Evolutionary conservation across 92 coral and sea anemone species (phyloP).

Genomic region (Porites cylindrica): DNA sequence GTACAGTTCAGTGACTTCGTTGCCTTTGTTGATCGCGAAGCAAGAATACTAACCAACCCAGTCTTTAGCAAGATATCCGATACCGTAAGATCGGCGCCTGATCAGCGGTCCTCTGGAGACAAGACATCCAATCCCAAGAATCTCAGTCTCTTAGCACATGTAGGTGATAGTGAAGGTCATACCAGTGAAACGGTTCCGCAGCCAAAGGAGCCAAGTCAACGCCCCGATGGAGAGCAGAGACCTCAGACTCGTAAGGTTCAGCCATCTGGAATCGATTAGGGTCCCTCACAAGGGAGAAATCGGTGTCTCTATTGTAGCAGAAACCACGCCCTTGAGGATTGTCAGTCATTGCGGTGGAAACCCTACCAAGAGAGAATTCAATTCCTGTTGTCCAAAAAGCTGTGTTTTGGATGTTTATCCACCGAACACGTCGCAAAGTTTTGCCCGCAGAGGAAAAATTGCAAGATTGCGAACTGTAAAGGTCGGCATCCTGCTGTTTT

Average conservation of each 20-base stretch:
- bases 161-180: too few species aligned
- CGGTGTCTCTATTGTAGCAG: constrained; percentile 34
- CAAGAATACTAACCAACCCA: constrained; percentile 54
- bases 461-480: constrained; percentile 39
- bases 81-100: not conserved
- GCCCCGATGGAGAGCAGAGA: not conserved
- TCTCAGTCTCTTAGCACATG: constrained; percentile 1
- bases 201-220: too few species aligned
- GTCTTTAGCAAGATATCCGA: constrained; percentile 51
- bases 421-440: constrained; percentile 33
- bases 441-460: constrained; percentile 37
- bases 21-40: constrained; percentile 45
- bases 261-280: not conserved
- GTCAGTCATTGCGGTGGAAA: constrained; percentile 37
- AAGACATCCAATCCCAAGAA: not conserved
- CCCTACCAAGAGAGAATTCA: constrained; percentile 50
- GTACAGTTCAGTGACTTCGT: constrained; percentile 40
- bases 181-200: too few species aligned
- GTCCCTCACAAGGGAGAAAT: not conserved
- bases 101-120: not conserved
- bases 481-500: constrained; percentile 57
- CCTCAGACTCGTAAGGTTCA: not conserved
- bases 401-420: constrained; percentile 66
- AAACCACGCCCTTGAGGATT: constrained; percentile 40
- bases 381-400: constrained; percentile 28